Percentiles rank a stretch among this genome's conserved stretches.
Conservation (phyloP, 2,113 vertebrate genomes). For the Grammomys dolichurus region DNA sequence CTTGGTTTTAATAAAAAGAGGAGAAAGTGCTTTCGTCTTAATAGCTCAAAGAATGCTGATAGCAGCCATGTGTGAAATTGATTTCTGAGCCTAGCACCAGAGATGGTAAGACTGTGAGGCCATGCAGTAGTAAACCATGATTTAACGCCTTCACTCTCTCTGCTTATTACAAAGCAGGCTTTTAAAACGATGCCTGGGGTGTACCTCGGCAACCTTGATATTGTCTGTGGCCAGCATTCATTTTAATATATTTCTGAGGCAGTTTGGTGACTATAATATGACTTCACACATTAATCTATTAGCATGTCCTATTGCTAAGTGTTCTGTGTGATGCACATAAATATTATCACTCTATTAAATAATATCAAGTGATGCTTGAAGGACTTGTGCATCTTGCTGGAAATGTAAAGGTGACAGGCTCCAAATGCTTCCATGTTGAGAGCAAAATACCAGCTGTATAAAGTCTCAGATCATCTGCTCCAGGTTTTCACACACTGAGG, state of each 20-base stretch:
- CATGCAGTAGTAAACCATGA: conserved; percentile 66
- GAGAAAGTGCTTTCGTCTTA: conserved; percentile 62
- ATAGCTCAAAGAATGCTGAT: conserved; percentile 71
- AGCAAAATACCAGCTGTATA: conserved; percentile 31
- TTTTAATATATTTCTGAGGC: conserved; percentile 67
- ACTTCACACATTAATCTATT: conserved; percentile 5
- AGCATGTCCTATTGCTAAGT: conserved; percentile 11
- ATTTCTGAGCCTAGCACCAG: conserved; percentile 69
- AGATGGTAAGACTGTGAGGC: conserved; percentile 60
- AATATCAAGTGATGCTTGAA: conserved; percentile 42
- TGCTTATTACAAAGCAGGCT: conserved; percentile 75
- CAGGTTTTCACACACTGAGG: background rate
- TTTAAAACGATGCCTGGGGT: conserved; percentile 73
- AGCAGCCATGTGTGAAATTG: conserved; percentile 80
- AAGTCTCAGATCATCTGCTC: conserved; percentile 49
- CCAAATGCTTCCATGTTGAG: background rate
- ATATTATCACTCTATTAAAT: conserved; percentile 46
- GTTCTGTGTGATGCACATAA: conserved; percentile 10
- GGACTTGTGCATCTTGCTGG: conserved; percentile 18
- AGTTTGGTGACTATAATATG: conserved; percentile 23
- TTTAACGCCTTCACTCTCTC: conserved; percentile 73
- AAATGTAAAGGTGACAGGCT: conserved; percentile 17
- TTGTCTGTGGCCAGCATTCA: conserved; percentile 63
- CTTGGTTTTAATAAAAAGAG: conserved; percentile 72
- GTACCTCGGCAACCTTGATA: conserved; percentile 39